These are phyloP conservation scores for Psephotus haematonotus DNA, from an alignment of 2,113 vertebrate species.

Conservation along the genomic window DNA sequence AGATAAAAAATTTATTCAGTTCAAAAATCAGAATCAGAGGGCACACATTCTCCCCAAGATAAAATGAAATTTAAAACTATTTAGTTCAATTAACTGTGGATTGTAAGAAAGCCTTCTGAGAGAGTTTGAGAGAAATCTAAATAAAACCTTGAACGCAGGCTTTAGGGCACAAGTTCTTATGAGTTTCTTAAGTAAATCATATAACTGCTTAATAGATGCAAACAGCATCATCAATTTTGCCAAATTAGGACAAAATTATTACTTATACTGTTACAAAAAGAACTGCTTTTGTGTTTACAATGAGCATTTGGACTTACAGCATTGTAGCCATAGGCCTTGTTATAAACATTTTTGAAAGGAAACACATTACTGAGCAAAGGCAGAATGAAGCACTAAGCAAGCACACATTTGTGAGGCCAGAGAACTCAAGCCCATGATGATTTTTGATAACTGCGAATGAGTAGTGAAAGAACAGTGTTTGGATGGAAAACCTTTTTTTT, in stretches of 20 bases:
- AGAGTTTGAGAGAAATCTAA: background rate
- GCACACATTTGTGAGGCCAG: background rate
- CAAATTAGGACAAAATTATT: background rate
- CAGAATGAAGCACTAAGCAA: background rate
- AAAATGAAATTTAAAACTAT: background rate
- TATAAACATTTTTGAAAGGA: background rate
- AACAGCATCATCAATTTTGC: background rate
- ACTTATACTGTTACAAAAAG: background rate
- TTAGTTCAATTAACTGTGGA: background rate
- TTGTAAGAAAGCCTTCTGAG: background rate
- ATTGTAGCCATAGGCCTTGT: background rate
- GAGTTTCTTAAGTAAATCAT: background rate
- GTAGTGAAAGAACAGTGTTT: background rate
- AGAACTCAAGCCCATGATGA: background rate
- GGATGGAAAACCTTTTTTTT: background rate
- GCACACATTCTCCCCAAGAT: background rate
- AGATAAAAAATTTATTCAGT: background rate
- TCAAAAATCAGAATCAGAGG: background rate
- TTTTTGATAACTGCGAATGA: background rate
- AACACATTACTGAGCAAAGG: background rate
- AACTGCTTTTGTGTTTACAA: background rate
- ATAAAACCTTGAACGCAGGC: background rate
- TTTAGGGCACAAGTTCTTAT: background rate
- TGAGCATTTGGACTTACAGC: background rate
- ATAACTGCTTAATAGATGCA: background rate